phyloP scores from a whole-genome alignment of 2,888 invertebrate species.

The Leistus spinibarbis region DNA sequence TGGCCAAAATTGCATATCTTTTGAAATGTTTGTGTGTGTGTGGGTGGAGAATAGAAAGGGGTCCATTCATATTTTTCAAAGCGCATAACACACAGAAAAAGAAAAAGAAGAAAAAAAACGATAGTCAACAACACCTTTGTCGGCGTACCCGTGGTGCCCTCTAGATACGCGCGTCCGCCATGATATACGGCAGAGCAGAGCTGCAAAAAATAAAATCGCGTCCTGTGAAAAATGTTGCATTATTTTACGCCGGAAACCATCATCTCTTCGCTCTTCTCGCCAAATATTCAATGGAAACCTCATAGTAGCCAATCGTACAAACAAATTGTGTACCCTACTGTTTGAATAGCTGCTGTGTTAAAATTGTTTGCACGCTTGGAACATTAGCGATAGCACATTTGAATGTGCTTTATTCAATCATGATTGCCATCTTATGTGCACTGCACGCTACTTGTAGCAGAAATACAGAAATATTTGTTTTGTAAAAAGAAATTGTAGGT shows the following conservation, averaged over 20 bases:
- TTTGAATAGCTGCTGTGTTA: not conserved
- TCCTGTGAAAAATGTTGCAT: conserved; percentile 9
- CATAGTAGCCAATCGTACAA: not conserved
- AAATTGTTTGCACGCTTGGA: not conserved
- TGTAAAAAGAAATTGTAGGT: too few species aligned
- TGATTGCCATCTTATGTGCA: conserved; percentile 17
- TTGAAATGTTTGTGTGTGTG: too few species aligned
- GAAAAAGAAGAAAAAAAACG: conserved; percentile 8
- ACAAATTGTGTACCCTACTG: not conserved
- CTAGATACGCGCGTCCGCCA: not conserved
- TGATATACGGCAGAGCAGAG: conserved; percentile 4
- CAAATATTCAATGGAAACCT: conserved; percentile 30
- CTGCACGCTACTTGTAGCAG: not conserved
- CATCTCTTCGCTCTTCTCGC: too few species aligned
- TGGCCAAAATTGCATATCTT: too few species aligned
- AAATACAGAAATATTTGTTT: not conserved
- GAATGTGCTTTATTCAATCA: conserved; percentile 21
- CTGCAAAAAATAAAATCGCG: not conserved
- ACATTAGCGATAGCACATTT: conserved; percentile 20
- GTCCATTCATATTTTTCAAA: not conserved
- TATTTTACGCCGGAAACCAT: conserved; percentile 25
- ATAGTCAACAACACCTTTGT: not conserved
- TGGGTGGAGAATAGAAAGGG: too few species aligned
- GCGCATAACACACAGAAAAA: too few species aligned
- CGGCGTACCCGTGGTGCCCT: not conserved